Base-by-base conservation (phyloP, 2,888 invertebrate genomes). In the Ormyrus thymus region DNA sequence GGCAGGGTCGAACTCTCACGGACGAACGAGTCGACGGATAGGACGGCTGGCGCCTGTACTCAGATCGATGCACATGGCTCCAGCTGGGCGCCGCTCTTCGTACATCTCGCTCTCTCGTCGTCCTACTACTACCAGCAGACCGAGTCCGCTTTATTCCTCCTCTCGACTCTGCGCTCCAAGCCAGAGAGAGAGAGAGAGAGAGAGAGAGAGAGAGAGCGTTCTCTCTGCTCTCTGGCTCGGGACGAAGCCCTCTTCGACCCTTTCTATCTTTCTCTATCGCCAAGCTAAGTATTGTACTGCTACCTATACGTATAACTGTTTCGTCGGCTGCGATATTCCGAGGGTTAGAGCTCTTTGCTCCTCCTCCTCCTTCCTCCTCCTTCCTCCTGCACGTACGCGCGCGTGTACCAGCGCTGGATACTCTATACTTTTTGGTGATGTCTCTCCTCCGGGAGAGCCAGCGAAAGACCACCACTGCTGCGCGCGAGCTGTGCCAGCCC, bases 51-150 rank as follows among this genome's bases (percentile, higher is more conserved):
- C 89, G 89, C 89, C 89, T 89, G 85, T 88, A 86, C 78, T 89
- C 89, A 89, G 89, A 89, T 89, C 89, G 89, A 89, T 89, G 89
- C 89, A 89, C 89, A 87, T 88, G 89, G 89, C 89, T 89, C 89
- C 89, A 89, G 87, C 87, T 89, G 89, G 89, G 89, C 89, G 89
- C 89, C 89, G 89, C 87, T 89, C 87, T 88, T 86, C 86, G 87
- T 88, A 88, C 87, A 87, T 88, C 88, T 89, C 87, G 29, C 29
- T 86, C 86, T 86, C 85, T 83, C 85, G 85, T 48, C 69, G 45
- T 51, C 46, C 46, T 10, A 9, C 15, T 55, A 13, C 43, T 53
- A 56, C 15, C 48, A 46, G 10, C 53, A 58, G 10, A 62, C 50
- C 62, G 9, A 45, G 13, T 29, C 65, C 53, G 13, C 46, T 65